Percentiles rank a stretch among this genome's conserved stretches.
phyloP scores from a whole-genome alignment of 2,888 invertebrate species.

The Napeogenes sylphis region DNA sequence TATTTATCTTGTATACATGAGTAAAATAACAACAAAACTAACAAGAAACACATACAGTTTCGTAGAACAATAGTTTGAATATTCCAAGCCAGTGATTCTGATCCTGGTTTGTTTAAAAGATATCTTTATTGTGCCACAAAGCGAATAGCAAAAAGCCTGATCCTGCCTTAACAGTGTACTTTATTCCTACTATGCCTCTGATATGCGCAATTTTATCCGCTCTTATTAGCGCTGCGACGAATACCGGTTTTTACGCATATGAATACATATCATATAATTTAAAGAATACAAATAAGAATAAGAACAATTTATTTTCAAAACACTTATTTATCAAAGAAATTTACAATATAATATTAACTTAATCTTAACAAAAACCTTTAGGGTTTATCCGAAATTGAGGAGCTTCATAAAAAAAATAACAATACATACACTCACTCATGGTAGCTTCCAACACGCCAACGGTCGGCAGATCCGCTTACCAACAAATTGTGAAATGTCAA shows the following conservation, averaged over 20 bases:
- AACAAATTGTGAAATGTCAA: too few species aligned
- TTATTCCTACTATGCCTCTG: constrained; percentile 33
- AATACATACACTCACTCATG: too few species aligned
- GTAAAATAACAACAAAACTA: constrained; percentile 18
- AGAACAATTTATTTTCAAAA: neutral
- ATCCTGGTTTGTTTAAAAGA: constrained; percentile 47
- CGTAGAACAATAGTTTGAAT: constrained; percentile 21
- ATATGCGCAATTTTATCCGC: constrained; percentile 46
- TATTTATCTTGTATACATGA: constrained; percentile 9
- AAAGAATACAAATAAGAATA: neutral
- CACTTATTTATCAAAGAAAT: too few species aligned
- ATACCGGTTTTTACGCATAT: too few species aligned
- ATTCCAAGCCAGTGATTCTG: constrained; percentile 21
- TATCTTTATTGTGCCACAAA: constrained; percentile 59
- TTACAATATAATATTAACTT: too few species aligned
- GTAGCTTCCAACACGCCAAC: too few species aligned
- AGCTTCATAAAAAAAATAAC: too few species aligned
- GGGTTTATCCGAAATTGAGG: too few species aligned
- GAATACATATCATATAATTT: neutral
- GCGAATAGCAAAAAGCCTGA: constrained; percentile 51
- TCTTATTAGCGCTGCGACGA: too few species aligned
- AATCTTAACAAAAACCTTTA: too few species aligned
- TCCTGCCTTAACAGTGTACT: constrained; percentile 60
- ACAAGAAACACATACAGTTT: constrained; percentile 15
- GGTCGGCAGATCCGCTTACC: too few species aligned